Base-by-base conservation (phyloP, 1,140 invertebrate species). In the Helicoverpa armigera region DNA sequence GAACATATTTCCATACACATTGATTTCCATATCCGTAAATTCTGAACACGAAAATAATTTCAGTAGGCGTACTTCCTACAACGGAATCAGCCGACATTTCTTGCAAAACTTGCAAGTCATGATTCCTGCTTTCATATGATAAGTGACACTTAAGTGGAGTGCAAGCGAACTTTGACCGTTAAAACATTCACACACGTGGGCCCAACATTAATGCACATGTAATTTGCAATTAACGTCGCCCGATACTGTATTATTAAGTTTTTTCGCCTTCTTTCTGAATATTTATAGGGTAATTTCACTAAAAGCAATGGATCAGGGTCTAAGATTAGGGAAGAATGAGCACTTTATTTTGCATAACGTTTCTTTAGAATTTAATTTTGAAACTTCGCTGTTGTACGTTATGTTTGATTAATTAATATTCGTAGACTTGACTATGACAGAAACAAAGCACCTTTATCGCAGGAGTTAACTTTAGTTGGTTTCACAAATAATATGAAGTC, bases 261-360 rank as follows among this genome's bases (percentile, higher is more conserved):
- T 91, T 89, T 90, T 86, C 76, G 79, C 87, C 86, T 87, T 88
- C 85, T 84, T 85, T 70, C 83, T 92, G 91, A 93, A 93, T 94
- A 94, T 94, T 92, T 91, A 94, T 94, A 84, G 83, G 87, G 92
- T 77, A 90, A 94, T 94, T 94, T 92, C 35, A 94, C 92, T 94
- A 94, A 94, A 93, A 94, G 92, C 91, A 85, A 87, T 53, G 58
- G 82, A 81, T 83, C 76, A 79, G 16, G 16, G 31, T 35, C 63
- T 60, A 74, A 81, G 79, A 83, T 83, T 79, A 79, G 75, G 61
- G 29, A 76, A 61, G 48, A 79, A 53, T 69, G 72, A 65, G 61
- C 51, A 56, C 31, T 65, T 67, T 69, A 56, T 76, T 76, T 76
- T 65, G 53, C 63, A 76, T 74, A 63, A 23, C 2, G n/a, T 78